Conservation (phyloP, 2,113 vertebrate genomes). For the Rattus norvegicus region DNA sequence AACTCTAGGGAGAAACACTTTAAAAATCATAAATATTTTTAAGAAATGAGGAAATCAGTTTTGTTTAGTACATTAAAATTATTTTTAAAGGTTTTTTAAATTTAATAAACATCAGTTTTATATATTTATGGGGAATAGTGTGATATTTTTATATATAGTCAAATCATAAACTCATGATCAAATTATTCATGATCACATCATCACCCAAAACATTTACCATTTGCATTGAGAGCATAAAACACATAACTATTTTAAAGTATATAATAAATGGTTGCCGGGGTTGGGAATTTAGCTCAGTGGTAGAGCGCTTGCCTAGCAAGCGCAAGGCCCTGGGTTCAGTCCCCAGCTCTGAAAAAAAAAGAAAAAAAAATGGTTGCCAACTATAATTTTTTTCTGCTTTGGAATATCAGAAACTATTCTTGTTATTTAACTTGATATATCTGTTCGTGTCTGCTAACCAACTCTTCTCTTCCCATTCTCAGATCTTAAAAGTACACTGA, state of each 20-base stretch:
- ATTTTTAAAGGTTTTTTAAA: not conserved
- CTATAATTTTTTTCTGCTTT: not conserved
- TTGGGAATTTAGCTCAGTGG: too few relatives aligned
- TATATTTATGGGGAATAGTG: not conserved
- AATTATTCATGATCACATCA: not conserved
- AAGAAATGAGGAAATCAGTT: not conserved
- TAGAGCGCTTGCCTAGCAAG: too few relatives aligned
- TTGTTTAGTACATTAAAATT: conserved; percentile 41
- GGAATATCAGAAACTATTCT: not conserved
- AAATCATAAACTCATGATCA: not conserved
- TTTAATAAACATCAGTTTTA: not conserved
- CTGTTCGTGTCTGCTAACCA: not conserved
- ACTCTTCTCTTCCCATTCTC: not conserved
- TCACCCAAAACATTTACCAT: not conserved
- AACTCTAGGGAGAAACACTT: conserved; percentile 44
- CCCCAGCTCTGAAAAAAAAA: too few relatives aligned
- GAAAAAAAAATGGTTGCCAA: too few relatives aligned
- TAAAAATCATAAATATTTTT: conserved; percentile 41
- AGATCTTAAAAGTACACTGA: conserved; percentile 46
- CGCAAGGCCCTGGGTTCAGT: too few relatives aligned
- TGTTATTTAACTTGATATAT: not conserved
- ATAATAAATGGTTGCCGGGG: too few relatives aligned
- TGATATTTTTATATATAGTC: not conserved
- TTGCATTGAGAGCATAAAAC: not conserved
- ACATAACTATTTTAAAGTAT: not conserved